Base-by-base conservation (phyloP, 2,113 vertebrate genomes). In the Bagarius yarrelli region DNA sequence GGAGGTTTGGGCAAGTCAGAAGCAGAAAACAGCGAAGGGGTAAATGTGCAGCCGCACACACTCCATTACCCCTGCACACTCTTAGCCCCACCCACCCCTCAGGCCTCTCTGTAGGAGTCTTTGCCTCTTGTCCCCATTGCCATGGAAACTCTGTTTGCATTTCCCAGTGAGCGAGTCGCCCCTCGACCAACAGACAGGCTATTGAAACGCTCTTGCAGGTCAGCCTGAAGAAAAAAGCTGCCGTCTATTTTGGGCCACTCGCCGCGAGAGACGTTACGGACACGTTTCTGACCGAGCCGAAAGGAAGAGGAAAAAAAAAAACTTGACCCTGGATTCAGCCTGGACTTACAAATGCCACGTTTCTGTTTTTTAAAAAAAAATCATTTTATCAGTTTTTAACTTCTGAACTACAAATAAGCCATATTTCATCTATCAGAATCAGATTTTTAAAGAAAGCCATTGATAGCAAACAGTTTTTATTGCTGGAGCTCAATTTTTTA, bases 71-170 rank as follows among this genome's bases (percentile, higher is more conserved):
- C 70, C 50, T 19, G 23, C 70, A 73, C 4, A n/a, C 70, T 55
- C 50, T 73, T 19, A 23, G n/a, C 6, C 12, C 36, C 64, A 85
- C 53, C 81, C 84, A 74, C 64, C 81, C 82, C 61, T 71, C 59
- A 69, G 70, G 52, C 66, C 79, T 82, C 85, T 78, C 25, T 23
- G 50, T 23, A n/a, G 87, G 81, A 91, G 84, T 85, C 87, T 90
- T 92, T 88, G 82, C 88, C 84, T 84, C 84, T 59, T 88, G 64
- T 77, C 86, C 86, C 61, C 25, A 88, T 93, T 86, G 76, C 91
- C 89, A 94, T 93, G 88, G 93, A 86, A 89, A 93, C 91, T 88
- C 85, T 93, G 91, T 93, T 93, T 93, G 93, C 89, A 91, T 92
- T 93, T 93, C 93, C 92, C 93, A 94, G 88, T 88, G 87, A 88